Base-by-base conservation (phyloP, 2,113 vertebrate species). In the Callipepla squamata region DNA sequence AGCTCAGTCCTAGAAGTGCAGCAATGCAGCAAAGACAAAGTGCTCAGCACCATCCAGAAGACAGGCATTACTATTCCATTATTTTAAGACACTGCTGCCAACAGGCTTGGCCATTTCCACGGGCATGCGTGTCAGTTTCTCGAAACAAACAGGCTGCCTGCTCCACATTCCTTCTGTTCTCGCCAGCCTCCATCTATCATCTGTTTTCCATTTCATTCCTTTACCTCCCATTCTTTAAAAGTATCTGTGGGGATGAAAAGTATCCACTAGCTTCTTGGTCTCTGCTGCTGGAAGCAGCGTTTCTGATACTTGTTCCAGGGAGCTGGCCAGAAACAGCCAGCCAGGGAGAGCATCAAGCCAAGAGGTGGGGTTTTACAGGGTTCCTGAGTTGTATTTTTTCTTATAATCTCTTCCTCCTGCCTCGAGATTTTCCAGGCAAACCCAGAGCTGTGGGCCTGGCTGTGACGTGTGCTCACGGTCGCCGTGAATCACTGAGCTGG, bases 141-240 rank as follows among this genome's bases (percentile, higher is more conserved):
- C 79, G 1, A 94, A 87, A 93, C 75, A 57, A 83, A 94, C 2
- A 0, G 93, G 76, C 91, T 80, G 85, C 85, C 93, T 90, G 82
- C 40, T 2, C 73, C 53, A 76, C 94, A 93, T 94, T 96, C 93
- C 62, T 90, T 57, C 90, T 78, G 44, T 1, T 78, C 89, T 92
- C 8, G 5, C 89, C 91, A 94, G 91, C 72, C 84, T 47, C 80
- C 68, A 69, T 76, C 92, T 80, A 85, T 96, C 95, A 96, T 95
- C 94, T 96, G 95, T 73, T 96, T 96, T 95, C 79, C 82, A 94
- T 96, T 95, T 91, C 87, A 90, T 42, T 50, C 72, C 51, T 93
- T 79, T 65, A 92, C 94, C 87, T 96, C 94, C 81, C 63, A 55
- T 94, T 94, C 84, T 92, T 93, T 93, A 74, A 80, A 91, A 3